Evolutionary conservation across 1,140 invertebrate genomes (phyloP).

Genomic region (Micrasema minimum): DNA sequence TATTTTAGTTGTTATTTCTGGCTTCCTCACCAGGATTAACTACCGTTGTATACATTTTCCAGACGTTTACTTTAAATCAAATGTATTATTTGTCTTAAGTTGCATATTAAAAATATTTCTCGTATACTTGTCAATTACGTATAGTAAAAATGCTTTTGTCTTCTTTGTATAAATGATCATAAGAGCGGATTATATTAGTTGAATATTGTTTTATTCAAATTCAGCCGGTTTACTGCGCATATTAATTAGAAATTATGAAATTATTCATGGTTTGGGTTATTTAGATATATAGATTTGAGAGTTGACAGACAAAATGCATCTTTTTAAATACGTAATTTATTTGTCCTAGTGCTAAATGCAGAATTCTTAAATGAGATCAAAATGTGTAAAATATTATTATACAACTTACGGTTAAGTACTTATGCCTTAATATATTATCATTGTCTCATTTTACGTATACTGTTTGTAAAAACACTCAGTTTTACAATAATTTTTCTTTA

Average conservation of each 20-base stretch:
- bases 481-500: conserved; percentile 43
- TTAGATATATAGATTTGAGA: no score
- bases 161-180: no score
- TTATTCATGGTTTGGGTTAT: no score
- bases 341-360: conserved; percentile 50
- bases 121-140: conserved; percentile 46
- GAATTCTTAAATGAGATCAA: conserved; percentile 53
- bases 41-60: conserved; percentile 5
- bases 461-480: conserved; percentile 45
- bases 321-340: conserved; percentile 38
- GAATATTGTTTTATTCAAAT: no score
- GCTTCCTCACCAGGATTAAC: conserved; percentile 4
- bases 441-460: conserved; percentile 55
- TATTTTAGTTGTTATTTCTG: conserved; percentile 14
- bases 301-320: conserved; percentile 8
- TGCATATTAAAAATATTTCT: conserved; percentile 40
- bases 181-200: no score
- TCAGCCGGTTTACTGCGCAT: no score
- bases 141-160: conserved; percentile 29
- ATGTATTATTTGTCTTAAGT: conserved; percentile 22
- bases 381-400: conserved; percentile 54
- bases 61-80: conserved; percentile 24
- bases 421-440: conserved; percentile 49
- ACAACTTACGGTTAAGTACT: conserved; percentile 54
- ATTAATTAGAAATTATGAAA: no score